phyloP scores from a whole-genome alignment of 2,113 vertebrate species.

The Gila orcuttii region DNA sequence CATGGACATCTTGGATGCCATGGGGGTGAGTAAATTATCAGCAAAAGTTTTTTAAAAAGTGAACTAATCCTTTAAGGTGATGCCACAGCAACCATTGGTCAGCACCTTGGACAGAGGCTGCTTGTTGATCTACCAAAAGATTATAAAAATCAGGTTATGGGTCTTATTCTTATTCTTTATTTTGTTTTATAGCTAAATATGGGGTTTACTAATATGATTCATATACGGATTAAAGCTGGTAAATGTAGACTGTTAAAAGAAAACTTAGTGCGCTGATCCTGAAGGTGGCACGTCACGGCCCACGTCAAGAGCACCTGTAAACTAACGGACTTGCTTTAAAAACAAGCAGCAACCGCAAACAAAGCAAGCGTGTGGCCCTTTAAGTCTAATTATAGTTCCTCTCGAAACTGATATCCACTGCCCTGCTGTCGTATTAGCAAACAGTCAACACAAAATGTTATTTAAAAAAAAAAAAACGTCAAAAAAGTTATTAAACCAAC shows the following conservation, averaged over 20 bases:
- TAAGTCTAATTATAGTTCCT: conserved; percentile 77
- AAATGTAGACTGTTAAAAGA: neutral
- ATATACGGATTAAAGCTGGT: neutral
- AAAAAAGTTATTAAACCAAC: conserved; percentile 1
- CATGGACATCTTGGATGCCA: too few relatives aligned
- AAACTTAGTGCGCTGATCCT: neutral
- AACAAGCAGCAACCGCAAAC: conserved; percentile 5
- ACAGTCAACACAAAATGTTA: conserved; percentile 16
- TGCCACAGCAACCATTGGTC: conserved; percentile 58
- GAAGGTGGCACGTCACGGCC: neutral
- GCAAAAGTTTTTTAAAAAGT: too few relatives aligned
- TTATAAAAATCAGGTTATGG: neutral
- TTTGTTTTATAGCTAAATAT: neutral
- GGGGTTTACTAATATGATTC: neutral
- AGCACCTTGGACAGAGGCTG: conserved; percentile 74
- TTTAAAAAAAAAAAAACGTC: conserved; percentile 6
- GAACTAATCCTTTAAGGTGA: too few relatives aligned
- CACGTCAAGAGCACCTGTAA: neutral
- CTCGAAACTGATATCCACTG: conserved; percentile 64
- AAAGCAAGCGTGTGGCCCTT: conserved; percentile 59
- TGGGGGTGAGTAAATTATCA: too few relatives aligned
- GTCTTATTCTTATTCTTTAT: neutral
- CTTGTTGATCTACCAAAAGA: conserved; percentile 4
- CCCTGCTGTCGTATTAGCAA: conserved; percentile 43
- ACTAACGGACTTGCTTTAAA: conserved; percentile 21